Evolutionary conservation across 2,888 invertebrate species (phyloP), one percentile per base, ranked within the genome.

Genomic region (Seira musarum): DNA sequence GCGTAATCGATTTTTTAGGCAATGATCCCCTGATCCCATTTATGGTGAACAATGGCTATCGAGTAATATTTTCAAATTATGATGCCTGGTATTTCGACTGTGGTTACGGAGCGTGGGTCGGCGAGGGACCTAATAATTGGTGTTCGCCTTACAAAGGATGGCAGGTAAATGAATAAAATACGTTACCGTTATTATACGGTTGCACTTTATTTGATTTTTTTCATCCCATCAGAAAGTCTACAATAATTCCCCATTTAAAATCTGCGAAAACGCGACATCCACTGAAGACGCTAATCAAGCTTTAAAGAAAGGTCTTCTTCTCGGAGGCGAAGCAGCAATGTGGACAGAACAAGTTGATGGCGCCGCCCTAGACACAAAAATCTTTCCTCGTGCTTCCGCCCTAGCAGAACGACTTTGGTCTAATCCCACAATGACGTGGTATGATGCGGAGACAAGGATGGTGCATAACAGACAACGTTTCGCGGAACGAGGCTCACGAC

Each of bases 131-230:
- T 15, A 94, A 94, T 87, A 96, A 96, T 88, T 96, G 96, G 96
- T 96, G 96, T 88, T 92, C 95, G 0, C 96, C 96, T 0, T 96
- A 95, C 89, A 95, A 94, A 87, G 94, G 95, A 1, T 96, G 96
- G 96, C 95, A 96, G 89, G 84, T 84, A 40, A 71, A 17, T 71
- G 25, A 13, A 35, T 17, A 15, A 22, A 19, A 6, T 15, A 77
- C 40, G 6, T 64, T 65, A 35, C n/a, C n/a, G n/a, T n/a, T n/a
- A n/a, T n/a, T n/a, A n/a, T n/a, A n/a, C n/a, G n/a, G n/a, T n/a
- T n/a, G n/a, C n/a, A n/a, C n/a, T n/a, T n/a, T 17, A 10, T 13
- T 19, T 53, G 46, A 13, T 57, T 69, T 57, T 49, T 19, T 72
- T 22, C 25, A 49, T 67, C 15, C 65, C 83, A 82, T 93, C 92